Percentiles rank a stretch among this genome's conserved stretches.
Evolutionary conservation across 2,113 vertebrate species (phyloP).

Genomic region (Procavia capensis): DNA sequence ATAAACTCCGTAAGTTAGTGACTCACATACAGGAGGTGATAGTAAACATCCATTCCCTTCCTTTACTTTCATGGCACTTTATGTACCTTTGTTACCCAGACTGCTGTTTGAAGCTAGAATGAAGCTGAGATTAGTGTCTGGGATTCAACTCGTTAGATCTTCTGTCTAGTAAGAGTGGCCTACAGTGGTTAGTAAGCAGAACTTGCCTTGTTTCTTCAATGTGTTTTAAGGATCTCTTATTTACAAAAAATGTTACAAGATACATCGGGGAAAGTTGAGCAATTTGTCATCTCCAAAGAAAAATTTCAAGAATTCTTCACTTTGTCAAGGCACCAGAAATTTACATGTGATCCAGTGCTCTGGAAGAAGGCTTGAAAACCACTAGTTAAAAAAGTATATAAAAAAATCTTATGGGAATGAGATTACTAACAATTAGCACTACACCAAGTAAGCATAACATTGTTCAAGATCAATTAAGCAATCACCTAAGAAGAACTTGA

Average conservation of each 20-base stretch:
- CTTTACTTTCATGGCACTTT: neutral
- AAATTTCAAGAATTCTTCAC: neutral
- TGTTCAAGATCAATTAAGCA: neutral
- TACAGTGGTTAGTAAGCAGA: neutral
- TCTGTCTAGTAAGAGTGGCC: neutral
- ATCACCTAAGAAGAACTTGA: neutral
- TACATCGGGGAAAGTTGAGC: neutral
- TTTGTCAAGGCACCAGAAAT: neutral
- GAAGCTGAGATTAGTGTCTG: neutral
- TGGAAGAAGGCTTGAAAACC: conserved; percentile 5
- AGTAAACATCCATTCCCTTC: neutral
- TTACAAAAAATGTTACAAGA: neutral
- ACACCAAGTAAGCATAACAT: neutral
- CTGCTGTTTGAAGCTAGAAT: neutral
- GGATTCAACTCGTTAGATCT: neutral
- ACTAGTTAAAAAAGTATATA: neutral
- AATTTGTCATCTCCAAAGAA: neutral
- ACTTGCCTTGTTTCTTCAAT: neutral
- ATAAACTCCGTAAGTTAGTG: neutral
- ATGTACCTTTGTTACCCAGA: neutral
- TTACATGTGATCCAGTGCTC: neutral
- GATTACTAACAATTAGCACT: neutral
- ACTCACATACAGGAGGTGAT: neutral
- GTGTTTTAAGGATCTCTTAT: conserved; percentile 17
- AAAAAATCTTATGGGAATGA: neutral